These are phyloP conservation scores for Picathartes gymnocephalus DNA, from an alignment of 2,113 vertebrate species.

Conservation along the genomic window DNA sequence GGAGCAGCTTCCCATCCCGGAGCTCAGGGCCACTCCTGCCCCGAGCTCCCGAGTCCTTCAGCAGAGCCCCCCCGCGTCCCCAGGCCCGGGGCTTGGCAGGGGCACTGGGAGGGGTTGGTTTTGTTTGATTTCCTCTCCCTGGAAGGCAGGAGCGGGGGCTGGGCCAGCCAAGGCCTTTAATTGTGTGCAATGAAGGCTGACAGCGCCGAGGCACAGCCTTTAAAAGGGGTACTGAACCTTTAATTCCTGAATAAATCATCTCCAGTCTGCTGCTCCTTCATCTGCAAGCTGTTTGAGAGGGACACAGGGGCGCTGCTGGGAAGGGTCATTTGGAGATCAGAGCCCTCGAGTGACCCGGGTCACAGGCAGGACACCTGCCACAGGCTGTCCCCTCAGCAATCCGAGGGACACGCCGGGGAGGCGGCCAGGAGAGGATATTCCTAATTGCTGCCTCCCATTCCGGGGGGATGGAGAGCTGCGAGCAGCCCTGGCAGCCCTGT, in stretches of 20 bases:
- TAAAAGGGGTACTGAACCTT: constrained; percentile 55
- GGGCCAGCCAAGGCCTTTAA: constrained; percentile 42
- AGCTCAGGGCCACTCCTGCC: background rate
- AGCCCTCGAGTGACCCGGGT: constrained; percentile 33
- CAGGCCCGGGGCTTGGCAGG: background rate
- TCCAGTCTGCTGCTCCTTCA: constrained; percentile 65
- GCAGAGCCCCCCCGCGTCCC: background rate
- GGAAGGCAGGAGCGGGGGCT: background rate
- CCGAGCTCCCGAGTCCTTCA: background rate
- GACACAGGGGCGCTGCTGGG: background rate
- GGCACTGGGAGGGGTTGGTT: background rate
- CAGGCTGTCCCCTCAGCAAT: background rate
- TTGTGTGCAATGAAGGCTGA: constrained; percentile 66
- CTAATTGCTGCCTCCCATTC: background rate
- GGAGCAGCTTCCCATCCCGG: background rate
- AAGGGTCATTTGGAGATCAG: constrained; percentile 56
- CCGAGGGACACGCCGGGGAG: background rate
- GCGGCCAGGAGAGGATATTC: background rate
- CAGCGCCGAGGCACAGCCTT: constrained; percentile 29
- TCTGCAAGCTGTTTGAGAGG: constrained; percentile 63
- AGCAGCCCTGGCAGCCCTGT: background rate
- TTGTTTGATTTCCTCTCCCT: constrained; percentile 29
- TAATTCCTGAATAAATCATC: constrained; percentile 68
- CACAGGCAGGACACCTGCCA: constrained; percentile 65
- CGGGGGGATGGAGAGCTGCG: background rate